Percentiles rank a stretch among this genome's conserved stretches.
Conservation (phyloP, 2,797 vertebrate species). For the Moxostoma hubbsi region DNA sequence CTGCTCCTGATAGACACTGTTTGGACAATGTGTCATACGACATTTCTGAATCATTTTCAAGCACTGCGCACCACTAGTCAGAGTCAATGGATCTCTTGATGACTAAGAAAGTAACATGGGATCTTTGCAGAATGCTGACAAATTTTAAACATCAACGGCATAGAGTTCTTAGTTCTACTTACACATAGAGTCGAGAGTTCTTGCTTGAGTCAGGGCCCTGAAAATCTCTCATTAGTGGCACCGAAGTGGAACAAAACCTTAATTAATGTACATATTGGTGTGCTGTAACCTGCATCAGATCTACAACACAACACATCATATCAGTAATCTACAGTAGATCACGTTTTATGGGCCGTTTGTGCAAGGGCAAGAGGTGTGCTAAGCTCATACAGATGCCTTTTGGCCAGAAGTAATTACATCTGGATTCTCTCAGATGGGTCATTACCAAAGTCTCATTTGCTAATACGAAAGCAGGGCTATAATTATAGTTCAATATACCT, state of each 20-base stretch:
- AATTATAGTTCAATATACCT: slow-evolving; percentile 73
- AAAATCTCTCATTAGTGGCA: slow-evolving; percentile 15
- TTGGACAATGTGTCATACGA: background rate
- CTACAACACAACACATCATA: slow-evolving; percentile 18
- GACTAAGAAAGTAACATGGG: background rate
- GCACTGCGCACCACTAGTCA: background rate
- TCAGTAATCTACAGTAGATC: slow-evolving; percentile 43
- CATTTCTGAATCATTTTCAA: background rate
- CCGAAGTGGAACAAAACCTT: background rate
- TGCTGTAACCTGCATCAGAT: slow-evolving; percentile 27
- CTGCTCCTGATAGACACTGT: background rate
- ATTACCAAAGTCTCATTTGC: slow-evolving; percentile 71
- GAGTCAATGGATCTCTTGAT: background rate
- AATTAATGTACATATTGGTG: slow-evolving; percentile 44
- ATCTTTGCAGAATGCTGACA: background rate
- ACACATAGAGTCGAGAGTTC: background rate
- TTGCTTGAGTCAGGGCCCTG: background rate
- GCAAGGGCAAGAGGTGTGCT: slow-evolving; percentile 17
- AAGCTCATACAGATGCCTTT: slow-evolving; percentile 44
- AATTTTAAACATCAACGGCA: background rate
- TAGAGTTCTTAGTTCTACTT: background rate
- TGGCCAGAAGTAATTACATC: slow-evolving; percentile 68
- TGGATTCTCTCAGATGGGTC: slow-evolving; percentile 66
- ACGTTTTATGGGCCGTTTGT: slow-evolving; percentile 31
- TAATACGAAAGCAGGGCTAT: slow-evolving; percentile 73